phyloP scores from a whole-genome alignment of 2,888 invertebrate species.

The Octonoba sinensis region DNA sequence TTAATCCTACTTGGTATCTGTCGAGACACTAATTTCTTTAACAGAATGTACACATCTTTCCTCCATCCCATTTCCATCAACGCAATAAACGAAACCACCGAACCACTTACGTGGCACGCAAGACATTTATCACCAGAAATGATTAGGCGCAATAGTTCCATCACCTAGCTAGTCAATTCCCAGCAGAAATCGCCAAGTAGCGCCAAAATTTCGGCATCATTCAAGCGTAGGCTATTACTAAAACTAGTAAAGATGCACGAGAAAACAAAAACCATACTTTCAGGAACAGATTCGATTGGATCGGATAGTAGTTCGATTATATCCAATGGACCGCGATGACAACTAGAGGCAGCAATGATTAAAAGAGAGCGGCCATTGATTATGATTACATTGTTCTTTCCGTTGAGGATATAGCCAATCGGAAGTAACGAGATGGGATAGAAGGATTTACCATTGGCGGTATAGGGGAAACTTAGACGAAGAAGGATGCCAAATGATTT shows the following conservation, averaged over 20 bases:
- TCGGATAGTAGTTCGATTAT: slow-evolving; percentile 25
- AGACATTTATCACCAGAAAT: no score
- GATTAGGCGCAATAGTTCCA: no score
- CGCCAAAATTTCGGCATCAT: slow-evolving; percentile 8
- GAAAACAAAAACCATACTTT: slow-evolving; percentile 25
- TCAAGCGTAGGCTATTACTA: not conserved
- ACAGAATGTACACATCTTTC: no score
- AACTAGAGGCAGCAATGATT: slow-evolving; percentile 48
- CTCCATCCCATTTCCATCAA: no score
- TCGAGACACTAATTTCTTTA: no score
- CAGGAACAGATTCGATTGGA: slow-evolving; percentile 25
- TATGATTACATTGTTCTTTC: slow-evolving; percentile 60
- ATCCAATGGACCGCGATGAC: slow-evolving; percentile 45
- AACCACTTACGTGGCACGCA: no score
- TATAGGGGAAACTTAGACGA: slow-evolving; percentile 4
- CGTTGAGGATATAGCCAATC: slow-evolving; percentile 46
- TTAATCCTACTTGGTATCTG: no score
- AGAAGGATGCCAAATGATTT: slow-evolving; percentile 32
- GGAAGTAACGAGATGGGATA: slow-evolving; percentile 51
- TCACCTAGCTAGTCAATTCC: not conserved
- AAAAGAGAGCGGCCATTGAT: slow-evolving; percentile 54
- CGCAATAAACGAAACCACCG: no score
- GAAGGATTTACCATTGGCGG: slow-evolving; percentile 8
- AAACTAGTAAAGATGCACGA: slow-evolving; percentile 5
- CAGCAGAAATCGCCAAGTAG: not conserved